Evolutionary conservation across 92 coral and sea anemone species (phyloP).

Genomic region (Muricea muricata): DNA sequence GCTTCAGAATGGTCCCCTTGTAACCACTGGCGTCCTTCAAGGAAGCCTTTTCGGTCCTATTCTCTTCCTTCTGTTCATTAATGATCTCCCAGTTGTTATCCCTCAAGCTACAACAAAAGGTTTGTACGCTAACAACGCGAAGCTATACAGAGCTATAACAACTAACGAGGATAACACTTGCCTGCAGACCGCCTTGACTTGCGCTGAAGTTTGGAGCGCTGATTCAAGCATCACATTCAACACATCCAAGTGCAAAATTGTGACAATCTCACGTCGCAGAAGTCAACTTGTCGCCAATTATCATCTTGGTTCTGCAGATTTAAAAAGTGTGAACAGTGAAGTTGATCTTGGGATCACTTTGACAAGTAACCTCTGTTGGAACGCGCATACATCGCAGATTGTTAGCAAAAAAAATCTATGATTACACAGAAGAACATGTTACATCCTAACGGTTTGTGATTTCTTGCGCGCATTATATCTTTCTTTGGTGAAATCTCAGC

Average conservation of each 20-base stretch:
- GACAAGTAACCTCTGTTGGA: constrained; percentile 44
- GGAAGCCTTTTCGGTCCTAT: not conserved
- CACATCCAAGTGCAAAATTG: not conserved
- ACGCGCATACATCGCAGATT: not conserved
- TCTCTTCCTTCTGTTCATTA: not conserved
- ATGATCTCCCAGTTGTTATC: not conserved
- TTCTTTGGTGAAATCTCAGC: constrained; percentile 52
- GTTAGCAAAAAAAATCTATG: constrained; percentile 39
- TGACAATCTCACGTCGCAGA: not conserved
- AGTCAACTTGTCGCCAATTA: not conserved
- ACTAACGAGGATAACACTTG: too few relatives aligned
- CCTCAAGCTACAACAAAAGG: not conserved
- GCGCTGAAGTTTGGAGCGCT: too few relatives aligned
- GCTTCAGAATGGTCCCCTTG: not conserved
- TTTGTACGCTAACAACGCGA: not conserved
- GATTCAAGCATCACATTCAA: too few relatives aligned
- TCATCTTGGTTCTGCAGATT: constrained; percentile 33
- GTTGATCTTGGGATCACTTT: too few relatives aligned
- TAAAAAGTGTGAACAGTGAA: too few relatives aligned
- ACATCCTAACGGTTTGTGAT: constrained; percentile 26
- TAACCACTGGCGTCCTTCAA: not conserved
- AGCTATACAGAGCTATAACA: too few relatives aligned
- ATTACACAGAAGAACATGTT: constrained; percentile 35
- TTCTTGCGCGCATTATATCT: too few relatives aligned
- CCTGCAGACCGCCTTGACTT: too few relatives aligned